phyloP scores from a whole-genome alignment of 2,113 vertebrate species.

The Pituophis catenifer region DNA sequence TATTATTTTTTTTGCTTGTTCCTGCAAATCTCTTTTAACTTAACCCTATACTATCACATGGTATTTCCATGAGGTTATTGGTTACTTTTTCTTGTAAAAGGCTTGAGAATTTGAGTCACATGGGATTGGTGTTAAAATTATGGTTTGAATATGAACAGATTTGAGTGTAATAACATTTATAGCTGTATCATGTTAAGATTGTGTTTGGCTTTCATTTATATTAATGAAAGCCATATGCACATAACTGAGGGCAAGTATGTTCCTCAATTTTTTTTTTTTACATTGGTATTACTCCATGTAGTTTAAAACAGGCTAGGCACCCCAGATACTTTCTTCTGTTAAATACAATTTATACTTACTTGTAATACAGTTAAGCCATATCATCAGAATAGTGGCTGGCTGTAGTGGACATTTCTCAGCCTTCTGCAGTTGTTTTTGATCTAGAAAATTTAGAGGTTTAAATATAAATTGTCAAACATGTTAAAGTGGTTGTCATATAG shows the following conservation, averaged over 20 bases:
- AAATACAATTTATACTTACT: constrained; percentile 22
- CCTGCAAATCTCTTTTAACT: constrained; percentile 58
- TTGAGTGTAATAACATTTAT: constrained; percentile 56
- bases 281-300: constrained; percentile 48
- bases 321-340: constrained; percentile 36
- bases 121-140: constrained; percentile 53
- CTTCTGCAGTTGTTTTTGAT: constrained; percentile 60
- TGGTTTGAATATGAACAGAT: constrained; percentile 48
- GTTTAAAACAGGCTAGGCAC: constrained; percentile 44
- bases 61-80: constrained; percentile 43
- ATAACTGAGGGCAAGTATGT: constrained; percentile 41
- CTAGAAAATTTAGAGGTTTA: constrained; percentile 55
- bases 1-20: constrained; percentile 55
- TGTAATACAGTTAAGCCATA: constrained; percentile 47
- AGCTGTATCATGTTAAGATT: constrained; percentile 46
- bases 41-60: constrained; percentile 57
- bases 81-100: constrained; percentile 37
- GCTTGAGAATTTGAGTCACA: constrained; percentile 51
- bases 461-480: constrained; percentile 66
- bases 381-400: constrained; percentile 35
- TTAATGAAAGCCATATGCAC: constrained; percentile 22
- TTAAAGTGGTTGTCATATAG: constrained; percentile 56
- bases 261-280: constrained; percentile 48
- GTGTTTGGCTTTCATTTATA: constrained; percentile 45
- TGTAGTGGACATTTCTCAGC: constrained; percentile 49